Percentiles rank a stretch among this genome's conserved stretches.
These are phyloP conservation scores for Pachyuromys duprasi DNA, from an alignment of 2,797 vertebrate species.

Conservation along the genomic window DNA sequence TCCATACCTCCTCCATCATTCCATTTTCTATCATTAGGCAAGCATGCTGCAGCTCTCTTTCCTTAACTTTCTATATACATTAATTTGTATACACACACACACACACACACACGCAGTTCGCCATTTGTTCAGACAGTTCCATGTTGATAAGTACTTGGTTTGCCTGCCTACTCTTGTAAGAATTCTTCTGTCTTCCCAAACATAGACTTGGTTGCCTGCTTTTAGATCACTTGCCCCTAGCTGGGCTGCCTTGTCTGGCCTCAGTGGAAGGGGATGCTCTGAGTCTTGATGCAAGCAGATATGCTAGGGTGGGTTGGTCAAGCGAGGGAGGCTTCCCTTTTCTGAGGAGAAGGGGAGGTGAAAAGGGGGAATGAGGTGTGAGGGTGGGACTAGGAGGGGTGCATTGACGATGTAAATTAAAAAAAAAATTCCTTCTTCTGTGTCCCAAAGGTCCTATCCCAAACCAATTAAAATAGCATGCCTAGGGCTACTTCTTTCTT, in stretches of 20 bases:
- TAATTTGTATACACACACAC: neutral
- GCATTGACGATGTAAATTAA: too few species aligned
- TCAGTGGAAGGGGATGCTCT: too few species aligned
- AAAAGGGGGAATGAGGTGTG: too few species aligned
- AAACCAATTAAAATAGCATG: slow-evolving; percentile 16
- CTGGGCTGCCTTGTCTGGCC: too few species aligned
- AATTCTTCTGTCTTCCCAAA: neutral
- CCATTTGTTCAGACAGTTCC: neutral
- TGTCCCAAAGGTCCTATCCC: neutral
- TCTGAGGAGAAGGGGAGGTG: too few species aligned
- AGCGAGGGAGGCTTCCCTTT: too few species aligned
- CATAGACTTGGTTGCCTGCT: too few species aligned
- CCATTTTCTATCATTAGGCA: neutral
- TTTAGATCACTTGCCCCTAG: too few species aligned
- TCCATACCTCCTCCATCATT: neutral
- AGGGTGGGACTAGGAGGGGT: too few species aligned
- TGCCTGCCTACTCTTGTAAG: neutral
- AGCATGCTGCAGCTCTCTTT: neutral
- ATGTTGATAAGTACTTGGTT: neutral
- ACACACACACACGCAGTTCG: neutral
- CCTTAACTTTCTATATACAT: neutral
- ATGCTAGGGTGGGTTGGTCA: too few species aligned
- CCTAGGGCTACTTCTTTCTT: neutral
- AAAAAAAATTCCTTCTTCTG: neutral
- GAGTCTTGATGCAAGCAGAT: too few species aligned